phyloP scores from a whole-genome alignment of 92 coral and sea anemone species.

The Montipora capitata region DNA sequence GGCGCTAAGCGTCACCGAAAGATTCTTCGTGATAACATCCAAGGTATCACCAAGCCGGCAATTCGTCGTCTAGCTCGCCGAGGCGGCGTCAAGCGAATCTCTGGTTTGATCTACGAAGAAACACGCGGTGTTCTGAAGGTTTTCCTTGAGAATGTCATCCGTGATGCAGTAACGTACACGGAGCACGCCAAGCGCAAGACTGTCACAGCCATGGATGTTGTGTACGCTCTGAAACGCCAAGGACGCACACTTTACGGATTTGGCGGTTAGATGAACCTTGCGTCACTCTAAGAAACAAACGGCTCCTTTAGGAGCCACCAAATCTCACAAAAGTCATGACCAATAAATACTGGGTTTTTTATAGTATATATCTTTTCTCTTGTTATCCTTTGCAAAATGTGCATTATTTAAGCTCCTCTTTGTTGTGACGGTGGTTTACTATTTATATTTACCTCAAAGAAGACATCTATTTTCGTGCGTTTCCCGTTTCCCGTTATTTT shows the following conservation, averaged over 20 bases:
- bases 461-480: no score
- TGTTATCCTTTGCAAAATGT: no score
- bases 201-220: conserved; percentile 94
- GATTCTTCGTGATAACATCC: conserved; percentile 96
- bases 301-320: conserved; percentile 23
- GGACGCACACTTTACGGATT: conserved; percentile 94
- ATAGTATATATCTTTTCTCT: no score
- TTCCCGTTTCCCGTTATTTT: no score
- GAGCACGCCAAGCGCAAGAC: conserved; percentile 96
- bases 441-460: no score
- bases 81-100: conserved; percentile 94
- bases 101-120: conserved; percentile 96
- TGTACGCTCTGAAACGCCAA: conserved; percentile 93
- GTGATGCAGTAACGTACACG: conserved; percentile 98
- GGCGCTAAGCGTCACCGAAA: conserved; percentile 98
- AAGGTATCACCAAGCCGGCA: conserved; percentile 91
- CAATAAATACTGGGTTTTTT: neutral
- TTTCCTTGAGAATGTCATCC: conserved; percentile 97
- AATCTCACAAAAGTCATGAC: conserved; percentile 25
- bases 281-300: neutral
- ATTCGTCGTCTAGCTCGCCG: conserved; percentile 96
- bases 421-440: no score
- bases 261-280: conserved; percentile 56
- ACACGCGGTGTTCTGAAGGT: conserved; percentile 98
- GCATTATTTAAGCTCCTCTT: no score